Percentiles rank a stretch among this genome's conserved stretches.
Conservation (phyloP, 2,113 vertebrate genomes). For the Pachycephala philippinensis region DNA sequence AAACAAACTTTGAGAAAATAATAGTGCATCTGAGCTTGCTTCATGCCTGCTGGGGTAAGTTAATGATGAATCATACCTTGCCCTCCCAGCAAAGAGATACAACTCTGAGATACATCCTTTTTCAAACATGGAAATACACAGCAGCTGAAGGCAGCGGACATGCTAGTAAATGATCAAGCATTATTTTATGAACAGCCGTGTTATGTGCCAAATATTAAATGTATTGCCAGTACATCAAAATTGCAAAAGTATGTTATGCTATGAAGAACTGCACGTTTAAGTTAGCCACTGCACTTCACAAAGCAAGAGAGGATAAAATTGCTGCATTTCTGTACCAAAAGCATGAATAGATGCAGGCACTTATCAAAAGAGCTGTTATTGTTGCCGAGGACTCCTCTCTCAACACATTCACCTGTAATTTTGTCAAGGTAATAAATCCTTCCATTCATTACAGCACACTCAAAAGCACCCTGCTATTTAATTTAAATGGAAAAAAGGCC, state of each 20-base stretch:
- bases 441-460: slow-evolving; percentile 64
- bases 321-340: slow-evolving; percentile 62
- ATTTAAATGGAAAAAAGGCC: slow-evolving; percentile 70
- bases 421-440: slow-evolving; percentile 73
- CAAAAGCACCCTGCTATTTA: slow-evolving; percentile 67
- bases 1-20: background rate
- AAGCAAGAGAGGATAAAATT: slow-evolving; percentile 20
- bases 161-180: background rate
- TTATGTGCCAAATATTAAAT: background rate
- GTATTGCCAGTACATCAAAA: background rate
- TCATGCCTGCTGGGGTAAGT: background rate
- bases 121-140: background rate
- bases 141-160: background rate
- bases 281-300: slow-evolving; percentile 12
- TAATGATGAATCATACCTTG: slow-evolving; percentile 18
- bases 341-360: slow-evolving; percentile 27
- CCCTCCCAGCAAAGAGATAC: background rate
- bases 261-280: background rate
- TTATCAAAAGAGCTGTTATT: slow-evolving; percentile 68
- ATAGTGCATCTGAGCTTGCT: background rate
- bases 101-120: background rate
- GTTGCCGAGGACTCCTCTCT: slow-evolving; percentile 57
- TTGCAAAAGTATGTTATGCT: background rate
- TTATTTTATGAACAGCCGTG: background rate
- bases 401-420: slow-evolving; percentile 71